phyloP scores from a whole-genome alignment of 1,140 invertebrate species.

The Macrotrachela quadricornifera region DNA sequence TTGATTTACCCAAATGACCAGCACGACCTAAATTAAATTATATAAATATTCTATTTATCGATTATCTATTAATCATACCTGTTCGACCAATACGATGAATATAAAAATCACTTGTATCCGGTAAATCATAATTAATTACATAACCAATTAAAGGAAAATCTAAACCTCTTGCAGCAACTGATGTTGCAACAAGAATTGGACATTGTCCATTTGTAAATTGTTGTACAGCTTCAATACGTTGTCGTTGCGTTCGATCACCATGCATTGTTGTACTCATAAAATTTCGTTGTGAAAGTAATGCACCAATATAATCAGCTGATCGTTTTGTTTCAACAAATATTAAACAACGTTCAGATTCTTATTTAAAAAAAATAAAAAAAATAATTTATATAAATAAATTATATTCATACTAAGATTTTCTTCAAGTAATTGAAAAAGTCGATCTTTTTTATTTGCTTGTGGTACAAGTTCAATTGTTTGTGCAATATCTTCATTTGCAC shows the following conservation, averaged over 20 bases:
- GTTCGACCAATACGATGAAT: constrained; percentile 84
- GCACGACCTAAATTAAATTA: constrained; percentile 42
- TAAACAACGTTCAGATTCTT: constrained; percentile 22
- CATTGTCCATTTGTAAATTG: constrained; percentile 45
- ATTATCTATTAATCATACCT: constrained; percentile 33
- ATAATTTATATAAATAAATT: no score
- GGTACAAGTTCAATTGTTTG: constrained; percentile 54
- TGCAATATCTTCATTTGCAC: constrained; percentile 65
- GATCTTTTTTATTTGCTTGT: constrained; percentile 44
- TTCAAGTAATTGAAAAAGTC: constrained; percentile 44
- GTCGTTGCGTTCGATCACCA: constrained; percentile 56
- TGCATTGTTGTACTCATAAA: constrained; percentile 42
- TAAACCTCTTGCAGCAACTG: constrained; percentile 63
- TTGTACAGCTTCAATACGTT: constrained; percentile 60
- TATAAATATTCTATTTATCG: no score
- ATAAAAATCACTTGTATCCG: constrained; percentile 61
- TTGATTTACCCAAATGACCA: constrained; percentile 48
- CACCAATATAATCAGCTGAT: constrained; percentile 57
- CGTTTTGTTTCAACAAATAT: constrained; percentile 78
- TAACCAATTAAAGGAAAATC: constrained; percentile 60
- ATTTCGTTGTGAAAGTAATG: constrained; percentile 35
- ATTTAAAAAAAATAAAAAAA: constrained; percentile 11
- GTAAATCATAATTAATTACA: constrained; percentile 78
- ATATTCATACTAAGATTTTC: background rate
- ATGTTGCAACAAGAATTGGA: constrained; percentile 53